Percentiles rank a stretch among this genome's conserved stretches.
These are phyloP conservation scores for Drosophila monieri DNA, from an alignment of 2,888 invertebrate genomes.

Conservation along the genomic window DNA sequence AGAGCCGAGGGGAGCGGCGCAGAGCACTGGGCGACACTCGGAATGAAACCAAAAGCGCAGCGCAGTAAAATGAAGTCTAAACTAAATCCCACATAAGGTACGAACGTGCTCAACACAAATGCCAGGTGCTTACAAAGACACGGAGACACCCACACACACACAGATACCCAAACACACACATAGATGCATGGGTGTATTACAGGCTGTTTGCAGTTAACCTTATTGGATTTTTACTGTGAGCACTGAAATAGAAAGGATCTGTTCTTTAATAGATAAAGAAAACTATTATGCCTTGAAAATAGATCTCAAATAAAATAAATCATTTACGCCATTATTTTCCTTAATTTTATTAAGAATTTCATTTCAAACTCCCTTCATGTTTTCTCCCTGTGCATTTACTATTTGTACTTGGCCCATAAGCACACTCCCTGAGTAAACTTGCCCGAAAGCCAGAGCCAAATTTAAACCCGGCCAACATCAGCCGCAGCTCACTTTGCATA, in stretches of 20 bases:
- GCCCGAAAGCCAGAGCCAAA: conserved; percentile 54
- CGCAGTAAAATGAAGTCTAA: conserved; percentile 77
- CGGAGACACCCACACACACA: conserved; percentile 1
- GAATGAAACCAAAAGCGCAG: conserved; percentile 76
- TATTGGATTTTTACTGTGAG: conserved; percentile 63
- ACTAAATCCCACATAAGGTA: conserved; percentile 79
- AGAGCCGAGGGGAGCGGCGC: conserved; percentile 5
- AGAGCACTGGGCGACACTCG: conserved; percentile 18
- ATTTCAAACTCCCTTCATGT: neutral
- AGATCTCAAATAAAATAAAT: neutral
- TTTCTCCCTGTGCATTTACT: conserved; percentile 57
- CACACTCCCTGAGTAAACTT: conserved; percentile 55
- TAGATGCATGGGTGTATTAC: neutral
- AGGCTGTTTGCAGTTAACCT: conserved; percentile 58
- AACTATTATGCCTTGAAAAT: neutral
- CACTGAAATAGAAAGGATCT: conserved; percentile 7
- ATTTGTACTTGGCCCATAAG: conserved; percentile 61
- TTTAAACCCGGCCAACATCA: conserved; percentile 60
- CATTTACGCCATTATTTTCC: neutral
- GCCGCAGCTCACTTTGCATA: conserved; percentile 59
- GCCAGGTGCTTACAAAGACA: conserved; percentile 68
- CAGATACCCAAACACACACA: neutral
- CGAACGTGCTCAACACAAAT: conserved; percentile 80
- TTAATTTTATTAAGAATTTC: neutral
- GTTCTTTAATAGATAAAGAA: neutral